Evolutionary conservation across 2,888 invertebrate genomes (phyloP).

Genomic region (Agrotis segetum): DNA sequence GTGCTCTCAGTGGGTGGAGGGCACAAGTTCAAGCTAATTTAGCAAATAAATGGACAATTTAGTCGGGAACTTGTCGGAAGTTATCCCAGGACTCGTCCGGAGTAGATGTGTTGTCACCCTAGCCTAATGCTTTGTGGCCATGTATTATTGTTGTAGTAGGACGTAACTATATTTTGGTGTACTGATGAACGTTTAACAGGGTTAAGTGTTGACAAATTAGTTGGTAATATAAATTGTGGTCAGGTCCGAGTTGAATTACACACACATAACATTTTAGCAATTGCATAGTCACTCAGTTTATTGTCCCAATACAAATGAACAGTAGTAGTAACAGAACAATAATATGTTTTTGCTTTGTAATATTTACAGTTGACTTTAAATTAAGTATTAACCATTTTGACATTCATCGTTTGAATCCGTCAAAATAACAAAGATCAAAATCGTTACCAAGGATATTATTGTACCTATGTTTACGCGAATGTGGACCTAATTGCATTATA

Average conservation of each 20-base stretch:
- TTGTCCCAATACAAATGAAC: no score
- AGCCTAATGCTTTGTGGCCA: conserved; percentile 60
- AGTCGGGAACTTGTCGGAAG: conserved; percentile 71
- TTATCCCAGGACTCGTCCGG: conserved; percentile 62
- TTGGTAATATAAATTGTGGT: conserved; percentile 5
- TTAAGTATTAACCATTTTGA: no score
- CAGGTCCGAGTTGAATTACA: background rate
- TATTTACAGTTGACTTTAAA: no score
- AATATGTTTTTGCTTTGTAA: no score
- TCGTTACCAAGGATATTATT: no score
- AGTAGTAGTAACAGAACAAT: no score
- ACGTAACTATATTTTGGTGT: conserved; percentile 26
- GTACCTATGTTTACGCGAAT: no score
- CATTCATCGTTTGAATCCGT: no score
- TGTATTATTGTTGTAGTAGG: conserved; percentile 52
- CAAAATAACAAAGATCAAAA: no score
- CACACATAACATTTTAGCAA: no score
- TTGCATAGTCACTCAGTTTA: no score
- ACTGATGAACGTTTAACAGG: conserved; percentile 19
- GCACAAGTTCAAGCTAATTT: conserved; percentile 75
- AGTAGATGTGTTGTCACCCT: conserved; percentile 62
- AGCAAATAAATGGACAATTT: conserved; percentile 80
- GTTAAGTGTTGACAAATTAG: conserved; percentile 24
- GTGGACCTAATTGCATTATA: no score
- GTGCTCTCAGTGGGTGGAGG: conserved; percentile 53